These are phyloP conservation scores for Buceros bicornis DNA, from an alignment of 2,797 vertebrate genomes.

Conservation along the genomic window DNA sequence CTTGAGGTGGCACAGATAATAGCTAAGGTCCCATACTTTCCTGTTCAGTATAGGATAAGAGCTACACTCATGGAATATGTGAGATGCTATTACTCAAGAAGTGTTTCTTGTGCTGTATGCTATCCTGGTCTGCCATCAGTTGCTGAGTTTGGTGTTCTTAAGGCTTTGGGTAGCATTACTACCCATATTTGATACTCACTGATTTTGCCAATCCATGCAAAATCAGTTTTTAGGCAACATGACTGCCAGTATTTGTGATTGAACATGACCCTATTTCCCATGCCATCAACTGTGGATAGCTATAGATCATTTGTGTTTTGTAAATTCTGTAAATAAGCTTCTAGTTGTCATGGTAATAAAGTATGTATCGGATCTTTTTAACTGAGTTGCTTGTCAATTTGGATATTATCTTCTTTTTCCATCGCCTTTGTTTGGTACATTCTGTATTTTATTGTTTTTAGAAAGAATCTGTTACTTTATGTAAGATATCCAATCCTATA, in stretches of 20 bases:
- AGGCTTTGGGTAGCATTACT: conserved; percentile 26
- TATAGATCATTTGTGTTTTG: conserved; percentile 63
- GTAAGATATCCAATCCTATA: conserved; percentile 48
- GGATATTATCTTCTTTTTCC: conserved; percentile 43
- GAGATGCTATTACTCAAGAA: conserved; percentile 52
- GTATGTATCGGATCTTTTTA: conserved; percentile 72
- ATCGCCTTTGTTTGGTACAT: conserved; percentile 19
- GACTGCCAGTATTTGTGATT: conserved; percentile 66
- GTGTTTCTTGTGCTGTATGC: conserved; percentile 59
- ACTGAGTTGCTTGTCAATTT: conserved; percentile 72
- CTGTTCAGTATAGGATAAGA: conserved; percentile 44
- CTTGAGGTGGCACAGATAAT: conserved; percentile 53
- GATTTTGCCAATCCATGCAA: conserved; percentile 40
- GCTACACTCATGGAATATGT: conserved; percentile 42
- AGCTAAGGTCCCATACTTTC: conserved; percentile 23
- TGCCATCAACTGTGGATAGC: conserved; percentile 59
- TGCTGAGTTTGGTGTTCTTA: conserved; percentile 58
- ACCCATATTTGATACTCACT: not conserved
- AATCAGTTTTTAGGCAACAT: conserved; percentile 45
- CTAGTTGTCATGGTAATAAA: conserved; percentile 74
- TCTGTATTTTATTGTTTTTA: conserved; percentile 32
- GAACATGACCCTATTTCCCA: conserved; percentile 50
- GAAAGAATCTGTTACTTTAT: conserved; percentile 36
- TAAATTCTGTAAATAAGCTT: conserved; percentile 74
- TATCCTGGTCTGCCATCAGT: conserved; percentile 50